A percentile compares a stretch with the other conserved stretches of the same genome.
phyloP scores from a whole-genome alignment of 2,113 vertebrate genomes.

The Callocephalon fimbriatum region DNA sequence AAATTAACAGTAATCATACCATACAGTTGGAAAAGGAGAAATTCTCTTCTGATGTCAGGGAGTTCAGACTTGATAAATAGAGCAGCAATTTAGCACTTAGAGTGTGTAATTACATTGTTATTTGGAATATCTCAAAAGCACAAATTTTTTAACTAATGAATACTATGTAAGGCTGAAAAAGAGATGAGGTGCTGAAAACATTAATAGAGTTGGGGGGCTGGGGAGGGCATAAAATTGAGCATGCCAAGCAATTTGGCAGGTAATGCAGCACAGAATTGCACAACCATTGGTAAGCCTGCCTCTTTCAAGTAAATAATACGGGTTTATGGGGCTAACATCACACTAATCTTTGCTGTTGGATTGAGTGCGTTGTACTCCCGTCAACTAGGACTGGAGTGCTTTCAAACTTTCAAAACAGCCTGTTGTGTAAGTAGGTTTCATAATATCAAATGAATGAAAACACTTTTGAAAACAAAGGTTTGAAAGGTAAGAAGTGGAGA shows the following conservation, averaged over 20 bases:
- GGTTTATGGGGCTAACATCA: slow-evolving; percentile 31
- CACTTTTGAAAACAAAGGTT: not conserved
- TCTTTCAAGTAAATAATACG: slow-evolving; percentile 20
- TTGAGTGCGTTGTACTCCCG: accelerated
- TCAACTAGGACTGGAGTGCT: not conserved
- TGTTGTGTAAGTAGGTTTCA: slow-evolving; percentile 18
- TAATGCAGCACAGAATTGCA: not conserved
- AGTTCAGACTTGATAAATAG: not conserved
- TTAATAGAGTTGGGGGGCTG: not conserved
- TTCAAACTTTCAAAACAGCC: not conserved
- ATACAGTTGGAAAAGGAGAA: not conserved
- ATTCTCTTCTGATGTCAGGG: not conserved
- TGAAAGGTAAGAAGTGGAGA: not conserved
- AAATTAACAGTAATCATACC: not conserved
- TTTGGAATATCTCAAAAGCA: not conserved
- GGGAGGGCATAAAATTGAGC: not conserved
- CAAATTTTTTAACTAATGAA: not conserved
- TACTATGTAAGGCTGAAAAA: not conserved
- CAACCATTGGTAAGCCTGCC: slow-evolving; percentile 16
- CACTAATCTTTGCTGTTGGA: slow-evolving; percentile 16
- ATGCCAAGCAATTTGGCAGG: not conserved
- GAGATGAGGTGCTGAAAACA: not conserved
- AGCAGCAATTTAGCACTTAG: not conserved
- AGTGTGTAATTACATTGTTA: not conserved
- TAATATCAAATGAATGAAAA: not conserved